These are phyloP conservation scores for Acrobasis suavella DNA, from an alignment of 2,888 invertebrate species.

Conservation along the genomic window DNA sequence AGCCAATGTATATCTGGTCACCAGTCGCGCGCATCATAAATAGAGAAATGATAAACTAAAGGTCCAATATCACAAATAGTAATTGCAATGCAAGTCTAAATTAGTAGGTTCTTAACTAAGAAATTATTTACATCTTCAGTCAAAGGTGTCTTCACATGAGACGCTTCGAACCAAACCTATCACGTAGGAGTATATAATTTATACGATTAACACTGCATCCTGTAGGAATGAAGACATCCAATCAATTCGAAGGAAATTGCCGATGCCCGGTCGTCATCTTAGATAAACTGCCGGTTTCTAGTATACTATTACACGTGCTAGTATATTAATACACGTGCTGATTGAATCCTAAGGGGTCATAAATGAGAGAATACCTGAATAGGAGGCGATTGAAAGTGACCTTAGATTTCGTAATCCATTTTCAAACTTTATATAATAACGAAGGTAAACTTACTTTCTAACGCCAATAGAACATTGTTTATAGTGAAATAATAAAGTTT, in stretches of 20 bases:
- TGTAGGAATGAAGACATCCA: constrained; percentile 47
- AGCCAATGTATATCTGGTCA: no score
- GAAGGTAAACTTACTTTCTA: no score
- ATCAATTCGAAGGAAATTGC: constrained; percentile 79
- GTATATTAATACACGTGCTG: constrained; percentile 14
- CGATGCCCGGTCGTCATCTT: constrained; percentile 59
- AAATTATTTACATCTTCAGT: not conserved
- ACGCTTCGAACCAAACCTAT: not conserved
- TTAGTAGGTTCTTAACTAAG: no score
- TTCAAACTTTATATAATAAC: no score
- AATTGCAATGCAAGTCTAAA: no score
- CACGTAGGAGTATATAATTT: constrained; percentile 52
- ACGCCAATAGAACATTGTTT: no score
- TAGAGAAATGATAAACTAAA: no score
- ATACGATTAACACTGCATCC: constrained; percentile 17
- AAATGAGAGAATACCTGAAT: not conserved
- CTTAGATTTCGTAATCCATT: not conserved
- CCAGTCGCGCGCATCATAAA: no score
- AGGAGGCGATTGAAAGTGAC: not conserved
- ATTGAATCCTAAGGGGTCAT: constrained; percentile 13
- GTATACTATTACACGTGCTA: constrained; percentile 11
- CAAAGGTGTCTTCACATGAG: not conserved
- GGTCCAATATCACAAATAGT: no score
- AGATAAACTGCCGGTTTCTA: constrained; percentile 49
- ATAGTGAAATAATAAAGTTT: no score